Percentiles rank a stretch among this genome's conserved stretches.
Evolutionary conservation across 2,888 invertebrate genomes (phyloP).

Genomic region (Pseudococcus viburni): DNA sequence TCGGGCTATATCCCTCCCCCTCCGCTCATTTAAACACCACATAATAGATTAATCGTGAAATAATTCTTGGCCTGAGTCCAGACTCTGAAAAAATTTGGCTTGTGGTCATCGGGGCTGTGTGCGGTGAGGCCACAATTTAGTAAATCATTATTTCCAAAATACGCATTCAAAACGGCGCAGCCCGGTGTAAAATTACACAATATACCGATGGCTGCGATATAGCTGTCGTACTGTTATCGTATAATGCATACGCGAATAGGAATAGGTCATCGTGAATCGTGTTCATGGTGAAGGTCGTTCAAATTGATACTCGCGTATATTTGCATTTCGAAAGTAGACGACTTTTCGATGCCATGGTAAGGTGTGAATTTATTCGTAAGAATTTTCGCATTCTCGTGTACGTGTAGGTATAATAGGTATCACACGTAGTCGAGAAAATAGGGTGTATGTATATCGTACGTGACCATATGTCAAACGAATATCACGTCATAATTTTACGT

Average conservation of each 20-base stretch:
- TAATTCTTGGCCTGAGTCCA: conserved; percentile 15
- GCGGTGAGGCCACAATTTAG: background rate
- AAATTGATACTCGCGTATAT: background rate
- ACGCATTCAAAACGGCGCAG: background rate
- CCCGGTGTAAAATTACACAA: conserved; percentile 34
- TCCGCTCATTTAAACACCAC: background rate
- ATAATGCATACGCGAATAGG: background rate
- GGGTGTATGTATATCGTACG: background rate
- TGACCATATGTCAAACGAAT: background rate
- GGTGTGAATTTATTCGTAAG: background rate
- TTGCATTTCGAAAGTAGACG: conserved; percentile 33
- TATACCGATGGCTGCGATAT: background rate
- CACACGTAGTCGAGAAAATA: background rate
- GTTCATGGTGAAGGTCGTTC: conserved; percentile 38
- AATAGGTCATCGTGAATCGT: conserved; percentile 7
- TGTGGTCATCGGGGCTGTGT: background rate
- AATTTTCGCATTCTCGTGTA: conserved; percentile 9
- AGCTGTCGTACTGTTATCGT: background rate
- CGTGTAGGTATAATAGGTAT: background rate
- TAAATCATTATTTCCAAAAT: conserved; percentile 42
- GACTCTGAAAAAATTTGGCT: conserved; percentile 6
- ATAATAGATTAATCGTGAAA: conserved; percentile 39
- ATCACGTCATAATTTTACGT: background rate
- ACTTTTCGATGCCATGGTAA: background rate
- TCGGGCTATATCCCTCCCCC: no score